Percentiles rank a stretch among this genome's conserved stretches.
phyloP scores from a whole-genome alignment of 2,888 invertebrate species.

The Plagodis dolabraria region DNA sequence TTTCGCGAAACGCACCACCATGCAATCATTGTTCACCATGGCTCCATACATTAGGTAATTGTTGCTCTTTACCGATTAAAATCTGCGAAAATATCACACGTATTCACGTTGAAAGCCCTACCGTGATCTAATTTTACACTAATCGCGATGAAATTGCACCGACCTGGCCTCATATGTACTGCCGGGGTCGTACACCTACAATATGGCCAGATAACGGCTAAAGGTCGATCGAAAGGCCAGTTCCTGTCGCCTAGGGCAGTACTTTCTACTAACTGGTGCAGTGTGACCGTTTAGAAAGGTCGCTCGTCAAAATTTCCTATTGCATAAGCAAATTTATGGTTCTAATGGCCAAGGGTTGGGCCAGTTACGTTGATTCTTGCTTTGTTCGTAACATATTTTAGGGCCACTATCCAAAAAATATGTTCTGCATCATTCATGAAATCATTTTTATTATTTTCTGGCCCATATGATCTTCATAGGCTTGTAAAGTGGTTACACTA shows the following conservation, averaged over 20 bases:
- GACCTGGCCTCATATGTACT: slow-evolving; percentile 40
- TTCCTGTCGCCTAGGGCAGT: slow-evolving; percentile 67
- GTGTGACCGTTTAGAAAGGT: slow-evolving; percentile 49
- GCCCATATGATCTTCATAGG: too few species aligned
- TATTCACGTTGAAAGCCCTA: not conserved
- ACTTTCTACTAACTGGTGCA: slow-evolving; percentile 81
- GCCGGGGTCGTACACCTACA: slow-evolving; percentile 64
- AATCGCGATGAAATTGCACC: slow-evolving; percentile 29
- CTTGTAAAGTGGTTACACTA: too few species aligned
- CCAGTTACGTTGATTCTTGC: too few species aligned
- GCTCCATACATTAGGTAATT: not conserved
- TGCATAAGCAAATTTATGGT: slow-evolving; percentile 27
- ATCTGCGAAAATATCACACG: not conserved
- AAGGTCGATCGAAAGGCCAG: slow-evolving; percentile 77
- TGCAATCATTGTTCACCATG: too few species aligned
- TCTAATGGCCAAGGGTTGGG: not conserved
- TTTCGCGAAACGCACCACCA: too few species aligned
- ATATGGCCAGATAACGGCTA: slow-evolving; percentile 59
- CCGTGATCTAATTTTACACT: slow-evolving; percentile 22
- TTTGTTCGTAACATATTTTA: too few species aligned
- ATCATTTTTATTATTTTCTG: too few species aligned
- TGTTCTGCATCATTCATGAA: too few species aligned
- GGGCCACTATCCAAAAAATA: too few species aligned
- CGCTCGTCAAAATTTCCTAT: slow-evolving; percentile 48
- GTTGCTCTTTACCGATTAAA: not conserved